A percentile compares a stretch with the other conserved stretches of the same genome.
phyloP scores from a whole-genome alignment of 2,888 invertebrate genomes.

The Latrodectus hesperus region DNA sequence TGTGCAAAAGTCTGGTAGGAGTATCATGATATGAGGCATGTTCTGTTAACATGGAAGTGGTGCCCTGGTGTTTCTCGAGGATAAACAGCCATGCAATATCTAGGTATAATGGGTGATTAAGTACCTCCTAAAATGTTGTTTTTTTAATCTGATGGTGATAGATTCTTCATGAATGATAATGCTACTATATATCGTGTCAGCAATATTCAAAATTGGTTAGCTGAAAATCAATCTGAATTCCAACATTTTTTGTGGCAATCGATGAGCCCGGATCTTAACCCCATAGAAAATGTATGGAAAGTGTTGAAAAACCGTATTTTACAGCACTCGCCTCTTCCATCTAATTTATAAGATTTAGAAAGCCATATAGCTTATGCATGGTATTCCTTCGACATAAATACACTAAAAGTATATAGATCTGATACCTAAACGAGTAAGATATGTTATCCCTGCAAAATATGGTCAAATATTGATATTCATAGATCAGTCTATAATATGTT shows the following conservation, averaged over 20 bases:
- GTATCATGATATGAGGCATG: background rate
- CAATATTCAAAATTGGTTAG: background rate
- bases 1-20: background rate
- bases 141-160: background rate
- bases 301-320: background rate
- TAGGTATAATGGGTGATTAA: background rate
- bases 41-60: background rate
- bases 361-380: background rate
- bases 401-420: background rate
- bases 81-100: background rate
- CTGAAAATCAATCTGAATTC: background rate
- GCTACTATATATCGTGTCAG: background rate
- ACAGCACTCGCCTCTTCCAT: background rate
- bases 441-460: background rate
- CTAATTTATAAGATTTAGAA: background rate
- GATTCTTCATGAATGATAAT: background rate
- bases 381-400: background rate
- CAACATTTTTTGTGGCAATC: background rate
- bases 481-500: background rate
- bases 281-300: background rate
- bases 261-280: background rate
- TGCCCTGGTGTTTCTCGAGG: background rate
- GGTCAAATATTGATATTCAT: background rate
- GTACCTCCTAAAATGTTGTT: background rate
- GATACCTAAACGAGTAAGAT: background rate